These are phyloP conservation scores for Drosophila sulfurigaster DNA, from an alignment of 1,140 invertebrate species.

Conservation along the genomic window DNA sequence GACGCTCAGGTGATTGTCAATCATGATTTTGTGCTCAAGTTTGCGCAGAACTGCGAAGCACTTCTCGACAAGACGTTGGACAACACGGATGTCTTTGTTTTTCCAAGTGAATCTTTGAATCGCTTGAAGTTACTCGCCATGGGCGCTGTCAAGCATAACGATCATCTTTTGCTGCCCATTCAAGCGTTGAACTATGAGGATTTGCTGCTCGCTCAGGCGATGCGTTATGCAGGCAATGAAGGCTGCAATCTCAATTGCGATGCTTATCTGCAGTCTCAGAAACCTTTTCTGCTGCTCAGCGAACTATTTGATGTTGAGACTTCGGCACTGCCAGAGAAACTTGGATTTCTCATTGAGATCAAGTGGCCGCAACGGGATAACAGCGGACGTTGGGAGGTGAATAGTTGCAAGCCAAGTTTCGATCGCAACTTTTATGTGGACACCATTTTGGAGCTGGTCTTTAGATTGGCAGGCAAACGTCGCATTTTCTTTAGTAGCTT, in stretches of 20 bases:
- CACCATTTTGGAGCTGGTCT: conserved; percentile 89
- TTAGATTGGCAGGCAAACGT: conserved; percentile 90
- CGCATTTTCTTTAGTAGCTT: conserved; percentile 96
- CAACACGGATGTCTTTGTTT: conserved; percentile 40
- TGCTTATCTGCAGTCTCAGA: conserved; percentile 91
- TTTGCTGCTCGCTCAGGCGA: conserved; percentile 9
- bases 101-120: conserved; percentile 48
- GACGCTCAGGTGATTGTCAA: conserved; percentile 68
- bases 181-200: conserved; percentile 54
- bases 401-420: conserved; percentile 87
- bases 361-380: conserved; percentile 95
- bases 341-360: conserved; percentile 97
- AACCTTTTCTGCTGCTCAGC: conserved; percentile 95
- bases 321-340: conserved; percentile 88
- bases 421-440: conserved; percentile 97
- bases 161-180: conserved; percentile 47
- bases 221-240: conserved; percentile 27
- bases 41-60: conserved; percentile 20
- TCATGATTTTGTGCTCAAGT: conserved; percentile 59
- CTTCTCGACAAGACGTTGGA: conserved; percentile 22
- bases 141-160: conserved; percentile 37
- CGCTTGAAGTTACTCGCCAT: conserved; percentile 41
- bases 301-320: conserved; percentile 88
- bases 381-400: conserved; percentile 92
- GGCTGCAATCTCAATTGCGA: conserved; percentile 80